phyloP scores from a whole-genome alignment of 1,140 invertebrate genomes.

The Aricia agestis region DNA sequence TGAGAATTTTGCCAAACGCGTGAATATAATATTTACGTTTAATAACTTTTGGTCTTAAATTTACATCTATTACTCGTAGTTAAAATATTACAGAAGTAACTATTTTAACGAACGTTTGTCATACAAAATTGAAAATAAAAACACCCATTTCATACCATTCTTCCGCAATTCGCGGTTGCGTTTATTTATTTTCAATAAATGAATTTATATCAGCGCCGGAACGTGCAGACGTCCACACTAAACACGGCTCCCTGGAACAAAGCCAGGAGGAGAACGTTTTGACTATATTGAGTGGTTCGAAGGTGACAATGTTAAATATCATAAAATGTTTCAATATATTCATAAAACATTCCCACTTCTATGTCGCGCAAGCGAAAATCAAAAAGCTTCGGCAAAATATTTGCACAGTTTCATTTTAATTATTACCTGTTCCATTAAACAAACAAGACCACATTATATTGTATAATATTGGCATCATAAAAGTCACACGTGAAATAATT shows the following conservation, averaged over 20 bases:
- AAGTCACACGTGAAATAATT: conserved; percentile 21
- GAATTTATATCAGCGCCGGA: neutral
- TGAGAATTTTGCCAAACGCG: too few species aligned
- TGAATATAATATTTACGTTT: too few species aligned
- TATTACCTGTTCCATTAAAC: conserved; percentile 4
- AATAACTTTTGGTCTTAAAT: too few species aligned
- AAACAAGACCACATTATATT: conserved; percentile 8
- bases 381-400: neutral
- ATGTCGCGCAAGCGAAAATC: neutral
- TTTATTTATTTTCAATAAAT: conserved; percentile 4
- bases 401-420: neutral
- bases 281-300: neutral
- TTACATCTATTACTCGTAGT: too few species aligned
- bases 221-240: neutral
- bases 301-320: neutral
- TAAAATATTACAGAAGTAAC: too few species aligned
- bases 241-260: neutral
- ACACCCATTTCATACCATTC: neutral
- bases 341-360: neutral
- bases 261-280: neutral
- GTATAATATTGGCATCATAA: conserved; percentile 17
- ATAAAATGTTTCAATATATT: neutral
- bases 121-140: too few species aligned
- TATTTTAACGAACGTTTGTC: too few species aligned
- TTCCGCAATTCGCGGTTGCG: neutral